phyloP scores from a whole-genome alignment of 2,113 vertebrate species.

The Aegithalos caudatus region DNA sequence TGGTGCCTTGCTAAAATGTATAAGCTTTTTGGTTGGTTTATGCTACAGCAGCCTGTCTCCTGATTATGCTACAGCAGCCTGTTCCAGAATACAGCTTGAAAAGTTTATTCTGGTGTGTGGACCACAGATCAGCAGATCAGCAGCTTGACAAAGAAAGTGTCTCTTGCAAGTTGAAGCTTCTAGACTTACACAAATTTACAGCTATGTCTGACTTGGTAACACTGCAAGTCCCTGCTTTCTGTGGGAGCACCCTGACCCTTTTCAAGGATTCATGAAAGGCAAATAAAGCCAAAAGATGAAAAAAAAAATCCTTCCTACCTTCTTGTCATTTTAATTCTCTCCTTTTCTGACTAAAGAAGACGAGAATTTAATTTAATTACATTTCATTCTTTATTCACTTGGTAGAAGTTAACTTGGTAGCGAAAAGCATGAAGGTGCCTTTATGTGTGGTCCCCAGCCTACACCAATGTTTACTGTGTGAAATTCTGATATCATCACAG shows the following conservation, averaged over 20 bases:
- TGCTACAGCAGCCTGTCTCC: neutral
- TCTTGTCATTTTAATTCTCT: neutral
- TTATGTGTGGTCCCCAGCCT: neutral
- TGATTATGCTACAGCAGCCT: neutral
- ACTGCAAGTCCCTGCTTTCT: neutral
- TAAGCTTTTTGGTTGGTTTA: neutral
- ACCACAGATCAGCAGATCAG: neutral
- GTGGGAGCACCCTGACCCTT: neutral
- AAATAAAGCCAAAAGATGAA: neutral
- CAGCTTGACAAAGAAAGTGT: neutral
- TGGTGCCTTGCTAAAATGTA: neutral
- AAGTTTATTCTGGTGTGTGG: neutral
- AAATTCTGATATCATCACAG: neutral
- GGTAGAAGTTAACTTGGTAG: neutral
- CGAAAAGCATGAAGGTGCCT: neutral
- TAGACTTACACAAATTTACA: neutral
- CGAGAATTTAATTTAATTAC: neutral
- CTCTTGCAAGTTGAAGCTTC: neutral
- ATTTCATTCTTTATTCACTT: neutral
- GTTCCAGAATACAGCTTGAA: neutral
- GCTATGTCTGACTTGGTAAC: neutral
- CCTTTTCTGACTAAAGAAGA: neutral
- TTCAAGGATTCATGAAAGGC: neutral
- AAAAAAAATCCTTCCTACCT: neutral
- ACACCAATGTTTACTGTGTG: neutral